A percentile compares a stretch with the other conserved stretches of the same genome.
Conservation (phyloP, 2,888 invertebrate genomes). For the Ctenicera cuprea region DNA sequence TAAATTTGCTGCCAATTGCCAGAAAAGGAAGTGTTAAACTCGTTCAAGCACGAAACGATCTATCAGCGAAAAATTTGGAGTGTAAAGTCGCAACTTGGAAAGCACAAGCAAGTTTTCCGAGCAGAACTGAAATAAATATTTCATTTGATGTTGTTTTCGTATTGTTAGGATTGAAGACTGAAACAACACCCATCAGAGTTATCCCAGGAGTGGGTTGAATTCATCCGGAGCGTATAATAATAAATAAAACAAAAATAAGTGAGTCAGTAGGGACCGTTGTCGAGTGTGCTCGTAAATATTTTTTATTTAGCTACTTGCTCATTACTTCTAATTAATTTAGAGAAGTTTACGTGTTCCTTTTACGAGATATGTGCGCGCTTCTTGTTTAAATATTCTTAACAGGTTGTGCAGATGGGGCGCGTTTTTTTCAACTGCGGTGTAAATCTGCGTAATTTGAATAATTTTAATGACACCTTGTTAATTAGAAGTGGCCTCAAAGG, state of each 20-base stretch:
- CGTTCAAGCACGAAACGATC: no score
- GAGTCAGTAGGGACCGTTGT: constrained; percentile 21
- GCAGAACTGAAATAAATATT: constrained; percentile 4
- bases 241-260: constrained; percentile 34
- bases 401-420: constrained; percentile 23
- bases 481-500: constrained; percentile 69
- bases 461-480: constrained; percentile 67
- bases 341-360: constrained; percentile 29
- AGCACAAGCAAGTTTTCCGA: no score
- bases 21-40: no score
- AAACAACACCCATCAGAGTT: constrained; percentile 14
- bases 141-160: constrained; percentile 6
- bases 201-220: constrained; percentile 18
- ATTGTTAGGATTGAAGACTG: neutral
- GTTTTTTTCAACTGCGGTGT: constrained; percentile 28
- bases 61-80: no score
- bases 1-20: no score
- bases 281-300: constrained; percentile 19
- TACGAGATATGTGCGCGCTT: constrained; percentile 12
- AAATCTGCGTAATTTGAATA: constrained; percentile 62
- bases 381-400: constrained; percentile 28
- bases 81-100: no score
- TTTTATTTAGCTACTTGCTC: constrained; percentile 30
- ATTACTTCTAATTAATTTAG: constrained; percentile 38
- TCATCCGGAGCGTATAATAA: neutral